phyloP scores from a whole-genome alignment of 2,797 vertebrate genomes.

The Xerus rutilus region DNA sequence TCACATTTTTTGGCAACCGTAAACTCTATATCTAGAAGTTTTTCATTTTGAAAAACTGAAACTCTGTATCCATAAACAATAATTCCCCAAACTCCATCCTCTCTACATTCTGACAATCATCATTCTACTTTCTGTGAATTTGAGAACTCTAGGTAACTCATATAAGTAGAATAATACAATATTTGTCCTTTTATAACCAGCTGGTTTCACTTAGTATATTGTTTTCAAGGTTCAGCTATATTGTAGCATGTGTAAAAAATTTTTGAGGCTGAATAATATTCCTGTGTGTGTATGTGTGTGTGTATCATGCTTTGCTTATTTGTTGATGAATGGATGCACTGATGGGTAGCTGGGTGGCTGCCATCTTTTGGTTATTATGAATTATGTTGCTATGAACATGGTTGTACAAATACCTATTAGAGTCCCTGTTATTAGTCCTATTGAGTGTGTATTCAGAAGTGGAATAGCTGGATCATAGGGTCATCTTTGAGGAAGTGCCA shows the following conservation, averaged over 20 bases:
- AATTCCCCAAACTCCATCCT: neutral
- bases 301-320: neutral
- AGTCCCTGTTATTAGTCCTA: neutral
- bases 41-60: slow-evolving; percentile 19
- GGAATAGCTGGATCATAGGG: neutral
- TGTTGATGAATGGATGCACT: neutral
- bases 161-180: neutral
- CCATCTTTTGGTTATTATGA: neutral
- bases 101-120: neutral
- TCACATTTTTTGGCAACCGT: neutral
- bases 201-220: slow-evolving; percentile 12
- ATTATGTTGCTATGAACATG: neutral
- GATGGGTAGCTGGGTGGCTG: neutral
- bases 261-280: slow-evolving; percentile 22
- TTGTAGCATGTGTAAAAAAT: neutral
- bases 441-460: neutral
- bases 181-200: slow-evolving; percentile 30
- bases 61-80: neutral
- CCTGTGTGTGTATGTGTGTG: neutral
- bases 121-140: neutral
- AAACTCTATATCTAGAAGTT: neutral
- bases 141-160: neutral
- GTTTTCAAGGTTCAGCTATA: neutral
- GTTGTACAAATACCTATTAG: neutral
- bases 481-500: slow-evolving; percentile 5